Percentiles rank a stretch among this genome's conserved stretches.
Evolutionary conservation across 2,888 invertebrate species (phyloP).

Genomic region (Chrysotoxum bicinctum): DNA sequence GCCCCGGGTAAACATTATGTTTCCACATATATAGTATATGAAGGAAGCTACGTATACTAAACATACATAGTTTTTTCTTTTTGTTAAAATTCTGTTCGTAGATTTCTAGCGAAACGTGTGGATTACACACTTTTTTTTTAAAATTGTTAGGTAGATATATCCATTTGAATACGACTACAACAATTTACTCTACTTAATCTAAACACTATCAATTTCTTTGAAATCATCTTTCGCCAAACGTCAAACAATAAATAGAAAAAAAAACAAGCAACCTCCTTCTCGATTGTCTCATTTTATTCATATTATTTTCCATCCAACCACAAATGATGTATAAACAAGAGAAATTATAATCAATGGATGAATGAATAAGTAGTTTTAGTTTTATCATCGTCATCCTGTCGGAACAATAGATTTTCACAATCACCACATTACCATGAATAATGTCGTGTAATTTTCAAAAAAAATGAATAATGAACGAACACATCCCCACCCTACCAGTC

Average conservation of each 20-base stretch:
- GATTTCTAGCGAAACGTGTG: no score
- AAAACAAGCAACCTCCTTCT: not conserved
- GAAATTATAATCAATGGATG: conserved; percentile 34
- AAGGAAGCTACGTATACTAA: no score
- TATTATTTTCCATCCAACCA: conserved; percentile 22
- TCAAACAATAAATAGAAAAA: not conserved
- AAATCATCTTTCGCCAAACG: not conserved
- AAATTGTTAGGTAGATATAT: no score
- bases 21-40: no score
- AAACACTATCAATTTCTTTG: conserved; percentile 3
- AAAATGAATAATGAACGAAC: conserved; percentile 1
- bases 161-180: not conserved
- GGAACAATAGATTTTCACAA: conserved; percentile 33
- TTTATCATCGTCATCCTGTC: conserved; percentile 43
- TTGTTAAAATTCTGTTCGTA: no score
- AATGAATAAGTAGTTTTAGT: conserved; percentile 38
- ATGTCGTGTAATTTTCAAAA: conserved; percentile 25
- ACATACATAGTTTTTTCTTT: no score
- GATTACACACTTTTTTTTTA: no score
- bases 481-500: not conserved
- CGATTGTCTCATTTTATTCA: not conserved
- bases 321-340: conserved; percentile 55
- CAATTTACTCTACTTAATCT: not conserved
- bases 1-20: no score
- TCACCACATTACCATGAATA: conserved; percentile 17